phyloP scores from a whole-genome alignment of 2,888 invertebrate species.

The Candidula unifasciata region DNA sequence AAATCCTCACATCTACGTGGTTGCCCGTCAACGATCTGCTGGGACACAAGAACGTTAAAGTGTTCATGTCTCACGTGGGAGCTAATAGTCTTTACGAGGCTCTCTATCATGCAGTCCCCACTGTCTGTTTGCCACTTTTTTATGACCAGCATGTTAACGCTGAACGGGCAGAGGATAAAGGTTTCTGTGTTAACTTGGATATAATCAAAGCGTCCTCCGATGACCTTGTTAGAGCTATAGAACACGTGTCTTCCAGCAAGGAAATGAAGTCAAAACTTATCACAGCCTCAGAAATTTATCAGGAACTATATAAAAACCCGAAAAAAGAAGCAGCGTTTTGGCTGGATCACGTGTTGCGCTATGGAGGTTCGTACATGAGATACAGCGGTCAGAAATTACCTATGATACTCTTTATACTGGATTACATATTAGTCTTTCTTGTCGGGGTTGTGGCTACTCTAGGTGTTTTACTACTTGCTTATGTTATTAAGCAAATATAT shows the following conservation, averaged over 20 bases:
- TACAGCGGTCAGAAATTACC: conserved; percentile 24
- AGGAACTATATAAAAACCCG: neutral
- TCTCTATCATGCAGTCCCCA: conserved; percentile 64
- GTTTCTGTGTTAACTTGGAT: neutral
- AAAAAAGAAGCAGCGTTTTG: conserved; percentile 26
- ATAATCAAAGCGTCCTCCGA: too few relatives aligned
- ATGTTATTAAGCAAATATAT: too few relatives aligned
- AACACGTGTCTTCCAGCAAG: neutral
- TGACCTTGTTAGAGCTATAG: too few relatives aligned
- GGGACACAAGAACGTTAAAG: too few relatives aligned
- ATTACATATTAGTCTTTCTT: neutral
- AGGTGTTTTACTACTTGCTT: too few relatives aligned
- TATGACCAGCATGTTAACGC: neutral
- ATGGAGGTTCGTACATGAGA: conserved; percentile 20
- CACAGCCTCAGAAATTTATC: conserved; percentile 17
- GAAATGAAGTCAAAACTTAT: neutral
- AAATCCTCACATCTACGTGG: conserved; percentile 58
- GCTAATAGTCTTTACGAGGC: conserved; percentile 62
- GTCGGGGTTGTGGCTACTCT: neutral
- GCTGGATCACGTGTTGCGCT: conserved; percentile 22
- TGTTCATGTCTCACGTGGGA: conserved; percentile 57
- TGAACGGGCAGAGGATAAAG: neutral
- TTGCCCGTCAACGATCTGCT: conserved; percentile 61
- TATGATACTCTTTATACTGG: neutral
- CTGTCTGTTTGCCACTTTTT: conserved; percentile 56